Base-by-base conservation (phyloP, 2,113 vertebrate genomes). In the Eidolon helvum region DNA sequence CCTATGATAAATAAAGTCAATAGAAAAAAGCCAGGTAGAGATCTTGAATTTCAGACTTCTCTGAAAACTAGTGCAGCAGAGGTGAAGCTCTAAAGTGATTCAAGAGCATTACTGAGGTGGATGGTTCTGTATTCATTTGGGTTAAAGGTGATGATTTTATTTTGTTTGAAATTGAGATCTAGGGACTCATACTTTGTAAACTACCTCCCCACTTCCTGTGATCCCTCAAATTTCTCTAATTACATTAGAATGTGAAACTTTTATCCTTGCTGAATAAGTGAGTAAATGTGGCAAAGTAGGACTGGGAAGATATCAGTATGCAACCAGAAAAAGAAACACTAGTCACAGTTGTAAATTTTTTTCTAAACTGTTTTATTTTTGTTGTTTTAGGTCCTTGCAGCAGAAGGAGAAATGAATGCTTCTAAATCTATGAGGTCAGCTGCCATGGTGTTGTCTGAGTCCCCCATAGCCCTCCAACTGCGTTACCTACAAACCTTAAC, bases 351-450 rank as follows among this genome's bases (percentile, higher is more conserved):
- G 24, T 21, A 6, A 94, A 21, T 18, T 53, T 7, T 22, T 35
- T 40, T 75, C 65, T 82, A 26, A 82, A 43, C 30, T 5, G 14
- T 61, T n/a, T 40, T 28, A 0, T 84, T 96, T 79, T 72, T 97
- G 75, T 35, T 18, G 7, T 57, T 74, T 7, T 89, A 99, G 98
- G 83, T 98, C 40, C 95, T 99, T 61, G 98, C 98, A 66, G 98
- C 98, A 3, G 98, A 98, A 83, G 98, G 98, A 87, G 98, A 99
- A 96, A 99, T 98, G 99, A 99, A 99, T 1, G 99, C 99, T 4
- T 99, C 99, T 12, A 98, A 99, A 89, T 98, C 98, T 28, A 98
- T 99, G 95, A 99, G 99, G 95, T 99, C 99, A 43, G 99, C 99
- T 5, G 99, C 99, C 33, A 66, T 98, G 92, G 99, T 99, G 33